A percentile compares a stretch with the other conserved stretches of the same genome.
These are phyloP conservation scores for Porphyrio hochstetteri DNA, from an alignment of 2,113 vertebrate species.

Conservation along the genomic window DNA sequence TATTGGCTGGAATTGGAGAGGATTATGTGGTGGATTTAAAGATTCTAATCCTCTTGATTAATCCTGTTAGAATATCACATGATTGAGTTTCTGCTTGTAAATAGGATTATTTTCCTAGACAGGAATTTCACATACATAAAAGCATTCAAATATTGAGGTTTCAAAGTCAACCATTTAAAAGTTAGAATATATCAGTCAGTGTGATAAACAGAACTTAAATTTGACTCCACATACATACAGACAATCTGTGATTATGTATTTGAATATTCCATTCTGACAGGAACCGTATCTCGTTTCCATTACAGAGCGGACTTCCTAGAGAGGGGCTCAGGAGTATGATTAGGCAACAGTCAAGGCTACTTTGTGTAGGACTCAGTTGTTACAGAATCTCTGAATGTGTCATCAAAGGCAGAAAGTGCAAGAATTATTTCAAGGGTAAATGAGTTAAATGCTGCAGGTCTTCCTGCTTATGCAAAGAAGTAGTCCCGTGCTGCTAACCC, in stretches of 20 bases:
- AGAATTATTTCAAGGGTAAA: not conserved
- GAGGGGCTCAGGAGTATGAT: not conserved
- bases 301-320: not conserved
- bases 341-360: not conserved
- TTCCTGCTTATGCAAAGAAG: not conserved
- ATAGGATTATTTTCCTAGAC: constrained; percentile 53
- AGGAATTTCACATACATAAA: constrained; percentile 3
- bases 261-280: not conserved
- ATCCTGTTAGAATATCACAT: constrained; percentile 36
- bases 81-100: constrained; percentile 40
- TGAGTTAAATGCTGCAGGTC: not conserved
- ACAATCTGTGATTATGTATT: not conserved
- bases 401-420: not conserved
- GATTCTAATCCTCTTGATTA: constrained; percentile 31
- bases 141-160: not conserved
- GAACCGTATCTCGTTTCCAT: not conserved
- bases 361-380: not conserved
- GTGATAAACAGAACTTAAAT: not conserved
- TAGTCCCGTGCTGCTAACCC: not conserved
- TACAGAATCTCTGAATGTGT: not conserved
- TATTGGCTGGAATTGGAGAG: not conserved
- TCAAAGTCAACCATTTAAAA: not conserved
- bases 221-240: not conserved
- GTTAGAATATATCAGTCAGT: not conserved
- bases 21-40: constrained; percentile 7